These are phyloP conservation scores for Chymomyza caudatula DNA, from an alignment of 2,888 invertebrate genomes.

Conservation along the genomic window DNA sequence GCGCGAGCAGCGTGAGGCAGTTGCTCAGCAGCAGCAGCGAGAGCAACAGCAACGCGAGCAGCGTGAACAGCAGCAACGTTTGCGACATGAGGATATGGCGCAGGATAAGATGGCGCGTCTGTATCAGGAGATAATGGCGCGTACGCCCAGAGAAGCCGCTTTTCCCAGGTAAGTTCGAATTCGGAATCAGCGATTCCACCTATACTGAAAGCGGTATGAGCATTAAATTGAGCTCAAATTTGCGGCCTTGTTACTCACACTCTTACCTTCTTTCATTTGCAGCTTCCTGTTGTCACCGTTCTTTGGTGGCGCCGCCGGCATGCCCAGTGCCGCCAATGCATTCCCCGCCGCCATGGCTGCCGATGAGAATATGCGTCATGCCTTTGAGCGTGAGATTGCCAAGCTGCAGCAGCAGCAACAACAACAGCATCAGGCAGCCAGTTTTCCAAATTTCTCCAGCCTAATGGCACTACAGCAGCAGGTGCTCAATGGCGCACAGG, in stretches of 20 bases:
- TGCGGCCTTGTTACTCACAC: neutral
- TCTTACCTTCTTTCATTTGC: neutral
- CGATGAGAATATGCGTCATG: slow-evolving; percentile 93
- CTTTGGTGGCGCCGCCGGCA: slow-evolving; percentile 81
- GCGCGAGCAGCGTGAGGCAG: slow-evolving; percentile 59
- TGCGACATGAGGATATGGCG: slow-evolving; percentile 85
- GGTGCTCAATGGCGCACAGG: slow-evolving; percentile 85
- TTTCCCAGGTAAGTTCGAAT: slow-evolving; percentile 85
- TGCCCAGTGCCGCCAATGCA: slow-evolving; percentile 74
- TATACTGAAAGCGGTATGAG: too few relatives aligned
- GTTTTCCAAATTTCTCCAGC: slow-evolving; percentile 81
- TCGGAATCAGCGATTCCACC: too few relatives aligned
- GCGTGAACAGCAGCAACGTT: slow-evolving; percentile 76
- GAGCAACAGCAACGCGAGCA: slow-evolving; percentile 49
- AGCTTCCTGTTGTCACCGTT: slow-evolving; percentile 91
- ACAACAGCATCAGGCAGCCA: slow-evolving; percentile 56
- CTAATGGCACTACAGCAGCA: slow-evolving; percentile 89
- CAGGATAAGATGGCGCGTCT: slow-evolving; percentile 97
- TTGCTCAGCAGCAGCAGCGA: slow-evolving; percentile 75
- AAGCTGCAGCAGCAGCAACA: slow-evolving; percentile 85
- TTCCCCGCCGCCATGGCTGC: slow-evolving; percentile 77
- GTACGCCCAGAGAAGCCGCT: slow-evolving; percentile 86
- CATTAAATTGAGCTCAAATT: too few relatives aligned
- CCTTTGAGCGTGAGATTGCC: slow-evolving; percentile 93
- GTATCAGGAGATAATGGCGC: slow-evolving; percentile 95